Evolutionary conservation across 2,797 vertebrate species (phyloP), one percentile per base, ranked within the genome.

Genomic region (Helostoma temminkii): DNA sequence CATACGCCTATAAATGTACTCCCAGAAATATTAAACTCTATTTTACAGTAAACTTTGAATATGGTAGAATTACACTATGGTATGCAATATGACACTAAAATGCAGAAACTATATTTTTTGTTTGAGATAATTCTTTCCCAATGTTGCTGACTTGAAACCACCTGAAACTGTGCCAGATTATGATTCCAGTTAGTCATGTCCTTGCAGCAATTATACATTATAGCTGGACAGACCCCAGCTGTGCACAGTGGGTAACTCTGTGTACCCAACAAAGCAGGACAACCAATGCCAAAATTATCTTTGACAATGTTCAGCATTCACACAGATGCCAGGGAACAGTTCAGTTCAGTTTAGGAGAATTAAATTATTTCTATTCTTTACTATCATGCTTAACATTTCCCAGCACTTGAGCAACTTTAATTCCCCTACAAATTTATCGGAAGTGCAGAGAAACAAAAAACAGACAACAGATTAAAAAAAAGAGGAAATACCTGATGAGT

Each of bases 401-500:
- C 60, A 10, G 1, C 46, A 65, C 3, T 46, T 7, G 2, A 56
- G 11, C 6, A 21, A 6, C 46, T 74, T 28, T 41, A 19, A 41
- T 55, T n/a, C 30, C 66, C 50, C 21, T 1, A n/a, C 9, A 10
- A 10, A 3, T 21, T 81, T 70, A 76, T 73, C 48, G 53, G 55
- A 78, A 87, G 24, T 25, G 16, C 46, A 30, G 8, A 25, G 2
- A 48, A 22, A 8, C 7, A 45, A 45, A 10, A 63, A 54, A 25
- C 1, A n/a, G 36, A 46, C 54, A n/a, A 18, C 7, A 64, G 10
- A n/a, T n/a, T n/a, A n/a, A n/a, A 63, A 76, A 15, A 84, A 72
- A 66, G 71, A 58, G 73, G 71, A 87, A 85, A 28, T 52, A 47
- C 48, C 2, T 37, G 19, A 28, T n/a, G 2, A 30, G 0, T 48